Evolutionary conservation across 1,140 invertebrate genomes (phyloP), one percentile per base, ranked within the genome.

Genomic region (Drosophila ogumai): DNA sequence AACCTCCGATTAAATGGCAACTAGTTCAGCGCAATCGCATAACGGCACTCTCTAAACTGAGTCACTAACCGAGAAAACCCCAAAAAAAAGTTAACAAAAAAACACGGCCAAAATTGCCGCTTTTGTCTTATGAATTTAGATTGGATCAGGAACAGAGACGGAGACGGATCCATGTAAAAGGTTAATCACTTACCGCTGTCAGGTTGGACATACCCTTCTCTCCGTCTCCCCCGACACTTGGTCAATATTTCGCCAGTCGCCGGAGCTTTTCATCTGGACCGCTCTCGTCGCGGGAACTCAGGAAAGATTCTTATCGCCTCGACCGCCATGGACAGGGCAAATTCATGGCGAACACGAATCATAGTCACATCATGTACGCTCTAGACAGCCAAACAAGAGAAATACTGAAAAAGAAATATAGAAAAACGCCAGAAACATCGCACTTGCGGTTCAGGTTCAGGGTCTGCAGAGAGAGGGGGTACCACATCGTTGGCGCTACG

Each of bases 401-500:
- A 46, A 50, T 32, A 17, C 9, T 19, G 31, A 8, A 44, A 40
- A 36, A 63, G 13, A 55, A 38, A 55, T 38, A 55, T 55, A 55
- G 17, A 38, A 47, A 64, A 67, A 63, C 13, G 43, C 32, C 58
- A 67, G 64, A 58, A 71, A 72, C 34, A 71, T 72, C 10, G 68
- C 28, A 72, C 52, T 72, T 71, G 68, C n/a, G 59, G 46, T 59
- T 71, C 49, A 41, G 58, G 41, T 63, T 46, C 58, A 78, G 50
- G 55, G 75, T 47, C 44, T 9, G 64, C 1, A 6, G 7, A 22
- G 8, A 36, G 50, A 22, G 43, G 68, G 65, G 38, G 10, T 2
- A 19, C 9, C n/a, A 71, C 31, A 63, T 52, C 64, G 57, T 79
- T 82, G 75, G 79, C 84, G 84, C 75, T 87, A 76, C 67, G 60